Evolutionary conservation across 2,888 invertebrate genomes (phyloP).

Genomic region (Drosophila testacea): DNA sequence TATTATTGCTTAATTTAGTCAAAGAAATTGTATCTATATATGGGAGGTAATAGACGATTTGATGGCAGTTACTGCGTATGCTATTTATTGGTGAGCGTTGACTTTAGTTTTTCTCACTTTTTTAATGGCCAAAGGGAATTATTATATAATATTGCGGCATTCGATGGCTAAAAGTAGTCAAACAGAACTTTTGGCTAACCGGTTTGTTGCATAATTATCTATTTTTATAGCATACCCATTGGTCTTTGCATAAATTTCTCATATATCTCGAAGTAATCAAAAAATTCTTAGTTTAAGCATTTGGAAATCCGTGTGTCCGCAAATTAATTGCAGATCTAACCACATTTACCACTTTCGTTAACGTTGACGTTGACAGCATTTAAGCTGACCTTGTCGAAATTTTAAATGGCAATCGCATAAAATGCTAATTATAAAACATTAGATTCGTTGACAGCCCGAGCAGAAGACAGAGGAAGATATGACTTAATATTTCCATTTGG

Average conservation of each 20-base stretch:
- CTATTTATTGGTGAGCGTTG: slow-evolving; percentile 58
- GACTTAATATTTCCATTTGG: slow-evolving; percentile 34
- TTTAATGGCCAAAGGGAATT: slow-evolving; percentile 58
- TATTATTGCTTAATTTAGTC: slow-evolving; percentile 23
- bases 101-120: slow-evolving; percentile 60
- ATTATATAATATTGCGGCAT: slow-evolving; percentile 64
- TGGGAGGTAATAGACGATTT: slow-evolving; percentile 40
- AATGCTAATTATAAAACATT: slow-evolving; percentile 49
- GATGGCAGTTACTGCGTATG: slow-evolving; percentile 66
- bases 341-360: slow-evolving; percentile 69
- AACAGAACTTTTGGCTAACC: slow-evolving; percentile 42
- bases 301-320: slow-evolving; percentile 34
- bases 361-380: slow-evolving; percentile 52
- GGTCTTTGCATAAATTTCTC: slow-evolving; percentile 7
- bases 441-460: slow-evolving; percentile 50
- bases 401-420: slow-evolving; percentile 48
- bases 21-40: slow-evolving; percentile 57
- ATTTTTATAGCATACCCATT: slow-evolving; percentile 49
- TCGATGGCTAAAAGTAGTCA: slow-evolving; percentile 52
- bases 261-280: slow-evolving; percentile 38
- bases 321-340: slow-evolving; percentile 64
- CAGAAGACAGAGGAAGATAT: slow-evolving; percentile 38
- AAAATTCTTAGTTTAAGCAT: slow-evolving; percentile 31
- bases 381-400: slow-evolving; percentile 63
- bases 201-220: slow-evolving; percentile 72